Conservation (phyloP, 2,888 invertebrate genomes). For the Drosophila helvetica region DNA sequence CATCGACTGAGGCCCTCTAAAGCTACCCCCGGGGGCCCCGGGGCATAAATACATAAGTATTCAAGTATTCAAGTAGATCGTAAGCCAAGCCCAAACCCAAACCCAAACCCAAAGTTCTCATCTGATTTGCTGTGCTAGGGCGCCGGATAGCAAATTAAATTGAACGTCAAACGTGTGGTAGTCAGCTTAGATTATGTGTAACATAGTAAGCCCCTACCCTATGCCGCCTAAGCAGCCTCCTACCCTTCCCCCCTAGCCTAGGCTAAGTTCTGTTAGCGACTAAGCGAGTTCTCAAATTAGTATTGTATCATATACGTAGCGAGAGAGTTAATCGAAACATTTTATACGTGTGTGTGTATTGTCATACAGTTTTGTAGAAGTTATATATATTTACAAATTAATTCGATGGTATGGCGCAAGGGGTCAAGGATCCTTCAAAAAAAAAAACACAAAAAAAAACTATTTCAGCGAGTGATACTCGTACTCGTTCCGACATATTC, state of each 20-base stretch:
- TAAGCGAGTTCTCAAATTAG: conserved; percentile 32
- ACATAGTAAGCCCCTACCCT: conserved; percentile 66
- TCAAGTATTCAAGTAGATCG: conserved; percentile 17
- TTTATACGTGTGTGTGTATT: conserved; percentile 64
- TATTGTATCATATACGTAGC: conserved; percentile 42
- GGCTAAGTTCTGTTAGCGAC: conserved; percentile 22
- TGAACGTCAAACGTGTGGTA: conserved; percentile 74
- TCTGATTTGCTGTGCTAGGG: conserved; percentile 43
- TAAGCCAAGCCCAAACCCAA: conserved; percentile 32
- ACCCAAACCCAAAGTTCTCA: conserved; percentile 23
- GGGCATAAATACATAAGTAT: conserved; percentile 9
- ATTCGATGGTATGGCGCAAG: neutral
- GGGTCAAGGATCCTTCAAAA: neutral
- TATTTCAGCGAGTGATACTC: neutral
- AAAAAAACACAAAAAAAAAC: conserved; percentile 1
- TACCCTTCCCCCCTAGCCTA: conserved; percentile 9
- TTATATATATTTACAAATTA: conserved; percentile 53
- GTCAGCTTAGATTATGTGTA: conserved; percentile 73
- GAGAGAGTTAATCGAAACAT: conserved; percentile 44
- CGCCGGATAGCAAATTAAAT: conserved; percentile 48
- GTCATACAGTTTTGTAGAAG: conserved; percentile 66
- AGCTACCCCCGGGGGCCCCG: conserved; percentile 15
- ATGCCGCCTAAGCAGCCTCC: conserved; percentile 27
- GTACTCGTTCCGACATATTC: neutral
- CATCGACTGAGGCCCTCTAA: conserved; percentile 85